These are phyloP conservation scores for Caradrina clavipalpis DNA, from an alignment of 2,888 invertebrate genomes.

Conservation along the genomic window DNA sequence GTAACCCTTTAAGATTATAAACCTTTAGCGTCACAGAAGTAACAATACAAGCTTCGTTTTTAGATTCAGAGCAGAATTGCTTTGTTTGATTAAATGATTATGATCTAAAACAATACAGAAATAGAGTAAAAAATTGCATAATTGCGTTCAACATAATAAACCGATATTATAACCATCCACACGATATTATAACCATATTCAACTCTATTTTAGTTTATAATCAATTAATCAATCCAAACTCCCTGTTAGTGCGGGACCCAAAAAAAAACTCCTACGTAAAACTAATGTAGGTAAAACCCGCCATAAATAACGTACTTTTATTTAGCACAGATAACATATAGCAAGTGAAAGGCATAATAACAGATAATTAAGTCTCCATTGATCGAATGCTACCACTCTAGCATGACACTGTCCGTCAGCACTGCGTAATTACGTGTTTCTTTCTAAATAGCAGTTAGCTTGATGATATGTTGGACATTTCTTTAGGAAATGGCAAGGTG, in stretches of 20 bases:
- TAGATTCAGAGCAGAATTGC: no score
- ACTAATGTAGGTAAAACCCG: neutral
- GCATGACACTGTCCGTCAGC: conserved; percentile 49
- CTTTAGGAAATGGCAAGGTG: conserved; percentile 2
- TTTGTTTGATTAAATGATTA: no score
- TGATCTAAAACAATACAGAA: no score
- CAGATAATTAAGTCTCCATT: conserved; percentile 39
- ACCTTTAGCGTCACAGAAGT: no score
- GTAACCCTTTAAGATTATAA: neutral
- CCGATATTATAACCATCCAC: no score
- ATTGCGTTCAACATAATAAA: no score
- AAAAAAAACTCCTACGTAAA: neutral
- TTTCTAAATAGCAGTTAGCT: conserved; percentile 22
- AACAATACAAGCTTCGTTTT: no score
- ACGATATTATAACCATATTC: no score
- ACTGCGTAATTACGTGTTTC: conserved; percentile 43
- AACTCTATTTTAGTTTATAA: no score
- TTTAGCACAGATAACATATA: conserved; percentile 49
- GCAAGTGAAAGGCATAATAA: conserved; percentile 61
- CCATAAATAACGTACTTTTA: conserved; percentile 27
- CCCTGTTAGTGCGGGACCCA: no score
- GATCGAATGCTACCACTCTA: conserved; percentile 41
- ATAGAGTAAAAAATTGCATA: no score
- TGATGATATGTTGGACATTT: conserved; percentile 12
- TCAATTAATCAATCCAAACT: no score